phyloP scores from a whole-genome alignment of 2,888 invertebrate species.

The Hypena proboscidalis region DNA sequence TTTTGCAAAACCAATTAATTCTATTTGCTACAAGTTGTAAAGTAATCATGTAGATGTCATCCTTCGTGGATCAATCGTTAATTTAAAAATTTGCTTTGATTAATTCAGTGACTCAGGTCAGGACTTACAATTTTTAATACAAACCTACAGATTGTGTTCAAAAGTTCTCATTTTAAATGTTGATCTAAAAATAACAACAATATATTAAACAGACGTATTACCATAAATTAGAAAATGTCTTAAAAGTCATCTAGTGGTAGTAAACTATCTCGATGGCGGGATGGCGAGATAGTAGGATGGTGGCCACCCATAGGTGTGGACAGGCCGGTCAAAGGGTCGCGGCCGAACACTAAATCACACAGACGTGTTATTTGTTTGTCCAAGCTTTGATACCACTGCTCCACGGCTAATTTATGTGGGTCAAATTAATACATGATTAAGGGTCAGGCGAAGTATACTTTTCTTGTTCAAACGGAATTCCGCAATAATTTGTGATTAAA shows the following conservation, averaged over 20 bases:
- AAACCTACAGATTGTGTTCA: too few relatives aligned
- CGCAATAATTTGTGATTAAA: too few relatives aligned
- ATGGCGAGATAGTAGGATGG: conserved; percentile 55
- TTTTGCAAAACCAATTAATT: too few relatives aligned
- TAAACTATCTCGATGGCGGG: conserved; percentile 57
- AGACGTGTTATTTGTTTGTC: conserved; percentile 70
- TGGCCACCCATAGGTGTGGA: conserved; percentile 76
- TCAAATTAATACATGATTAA: conserved; percentile 36
- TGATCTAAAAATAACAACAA: not conserved
- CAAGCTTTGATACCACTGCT: conserved; percentile 52
- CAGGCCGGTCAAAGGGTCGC: conserved; percentile 49
- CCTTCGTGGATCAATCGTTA: too few relatives aligned
- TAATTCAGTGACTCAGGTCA: too few relatives aligned
- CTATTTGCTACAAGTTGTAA: too few relatives aligned
- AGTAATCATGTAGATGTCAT: too few relatives aligned
- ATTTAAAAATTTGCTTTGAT: too few relatives aligned
- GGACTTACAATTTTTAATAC: too few relatives aligned
- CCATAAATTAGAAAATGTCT: conserved; percentile 40
- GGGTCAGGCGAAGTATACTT: too few relatives aligned
- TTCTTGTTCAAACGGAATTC: too few relatives aligned
- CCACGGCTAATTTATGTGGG: conserved; percentile 37
- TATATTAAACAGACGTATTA: conserved; percentile 14
- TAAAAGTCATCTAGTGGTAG: conserved; percentile 50
- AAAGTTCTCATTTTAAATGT: not conserved
- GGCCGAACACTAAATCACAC: conserved; percentile 58